Evolutionary conservation across 2,113 vertebrate genomes (phyloP).

Genomic region (human): DNA sequence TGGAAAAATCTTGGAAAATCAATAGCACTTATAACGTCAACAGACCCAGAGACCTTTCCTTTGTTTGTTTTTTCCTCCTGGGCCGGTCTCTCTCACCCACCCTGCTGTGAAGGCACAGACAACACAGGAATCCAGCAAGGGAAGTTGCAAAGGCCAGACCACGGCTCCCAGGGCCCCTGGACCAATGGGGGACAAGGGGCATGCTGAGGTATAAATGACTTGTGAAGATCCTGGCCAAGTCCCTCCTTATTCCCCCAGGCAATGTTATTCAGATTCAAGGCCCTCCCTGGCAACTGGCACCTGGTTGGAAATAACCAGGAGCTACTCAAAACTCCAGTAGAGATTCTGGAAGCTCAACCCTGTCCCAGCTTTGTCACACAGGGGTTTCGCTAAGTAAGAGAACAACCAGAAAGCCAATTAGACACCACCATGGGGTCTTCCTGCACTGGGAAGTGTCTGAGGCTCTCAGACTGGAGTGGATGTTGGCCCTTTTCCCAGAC

Average conservation of each 20-base stretch:
- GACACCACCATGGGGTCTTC: conserved; percentile 58
- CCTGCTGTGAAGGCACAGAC: conserved; percentile 40
- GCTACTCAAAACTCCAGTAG: background rate
- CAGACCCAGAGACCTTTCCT: conserved; percentile 64
- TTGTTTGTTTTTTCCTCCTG: conserved; percentile 68
- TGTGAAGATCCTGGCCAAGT: background rate
- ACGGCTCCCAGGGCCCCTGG: background rate
- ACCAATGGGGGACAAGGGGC: background rate
- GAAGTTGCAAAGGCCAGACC: conserved; percentile 29
- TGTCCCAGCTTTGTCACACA: background rate
- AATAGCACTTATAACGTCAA: conserved; percentile 73
- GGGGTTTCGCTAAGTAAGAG: conserved; percentile 50
- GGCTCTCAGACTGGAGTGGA: conserved; percentile 55
- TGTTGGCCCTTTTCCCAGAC: conserved; percentile 66
- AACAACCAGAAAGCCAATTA: conserved; percentile 61
- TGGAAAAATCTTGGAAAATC: conserved; percentile 76
- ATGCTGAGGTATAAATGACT: background rate
- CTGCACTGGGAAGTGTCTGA: conserved; percentile 58
- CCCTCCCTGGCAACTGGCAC: background rate
- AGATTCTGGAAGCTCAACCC: conserved; percentile 46
- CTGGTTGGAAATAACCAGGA: conserved; percentile 11
- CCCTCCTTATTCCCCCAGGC: background rate
- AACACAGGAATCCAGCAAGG: conserved; percentile 41
- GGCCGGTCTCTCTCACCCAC: conserved; percentile 47
- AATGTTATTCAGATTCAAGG: background rate